These are phyloP conservation scores for Anneissia japonica DNA, from an alignment of 35 echinoderm and acorn worm genomes.

Conservation along the genomic window DNA sequence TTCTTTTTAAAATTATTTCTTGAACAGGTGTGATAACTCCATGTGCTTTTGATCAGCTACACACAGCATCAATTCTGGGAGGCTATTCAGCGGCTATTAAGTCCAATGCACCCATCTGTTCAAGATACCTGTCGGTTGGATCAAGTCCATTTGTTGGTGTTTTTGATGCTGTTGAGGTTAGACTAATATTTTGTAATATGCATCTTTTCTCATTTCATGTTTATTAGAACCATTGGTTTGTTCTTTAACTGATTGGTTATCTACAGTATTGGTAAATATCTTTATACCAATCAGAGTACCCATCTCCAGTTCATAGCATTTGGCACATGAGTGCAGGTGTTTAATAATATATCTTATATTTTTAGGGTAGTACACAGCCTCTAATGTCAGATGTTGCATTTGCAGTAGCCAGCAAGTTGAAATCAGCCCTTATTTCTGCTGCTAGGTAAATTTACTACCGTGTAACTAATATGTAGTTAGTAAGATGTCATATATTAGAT, in stretches of 20 bases:
- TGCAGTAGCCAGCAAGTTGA: conserved; percentile 89
- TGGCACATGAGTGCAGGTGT: no score
- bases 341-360: not conserved
- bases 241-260: no score
- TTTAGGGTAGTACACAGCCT: conserved; percentile 76
- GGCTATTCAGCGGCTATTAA: conserved; percentile 78
- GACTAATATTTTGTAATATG: conserved; percentile 10
- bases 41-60: conserved; percentile 97
- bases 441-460: conserved; percentile 67
- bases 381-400: conserved; percentile 89
- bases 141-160: conserved; percentile 86
- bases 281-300: no score
- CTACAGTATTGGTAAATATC: no score
- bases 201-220: no score
- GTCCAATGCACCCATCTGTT: conserved; percentile 55
- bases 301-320: no score
- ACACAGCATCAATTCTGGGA: conserved; percentile 67
- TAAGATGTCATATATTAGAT: no score
- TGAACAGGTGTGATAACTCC: conserved; percentile 71
- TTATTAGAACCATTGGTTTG: no score
- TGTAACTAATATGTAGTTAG: no score
- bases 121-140: conserved; percentile 77
- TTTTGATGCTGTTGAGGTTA: conserved; percentile 89
- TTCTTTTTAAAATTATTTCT: not conserved
- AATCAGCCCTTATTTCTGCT: conserved; percentile 88